A percentile compares a stretch with the other conserved stretches of the same genome.
Conservation (phyloP, 2,113 vertebrate species). For the Anoura caudifer region DNA sequence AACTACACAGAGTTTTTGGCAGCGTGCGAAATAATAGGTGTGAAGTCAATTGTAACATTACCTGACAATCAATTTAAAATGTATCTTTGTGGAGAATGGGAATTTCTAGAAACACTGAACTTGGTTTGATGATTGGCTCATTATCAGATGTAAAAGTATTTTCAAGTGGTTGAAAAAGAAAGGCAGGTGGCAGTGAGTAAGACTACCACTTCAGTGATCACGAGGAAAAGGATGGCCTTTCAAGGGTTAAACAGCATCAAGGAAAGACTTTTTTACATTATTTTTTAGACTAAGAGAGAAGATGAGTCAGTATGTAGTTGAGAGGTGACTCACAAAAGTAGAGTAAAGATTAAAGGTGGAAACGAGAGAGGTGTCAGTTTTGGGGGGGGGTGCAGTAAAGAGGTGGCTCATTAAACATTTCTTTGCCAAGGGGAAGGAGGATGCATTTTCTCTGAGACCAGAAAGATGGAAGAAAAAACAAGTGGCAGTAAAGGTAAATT, state of each 20-base stretch:
- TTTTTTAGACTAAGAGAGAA: neutral
- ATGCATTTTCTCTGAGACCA: neutral
- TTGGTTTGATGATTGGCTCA: neutral
- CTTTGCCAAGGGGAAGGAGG: neutral
- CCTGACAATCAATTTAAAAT: neutral
- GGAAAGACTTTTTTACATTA: neutral
- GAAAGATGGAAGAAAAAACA: neutral
- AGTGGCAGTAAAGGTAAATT: neutral
- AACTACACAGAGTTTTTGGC: neutral
- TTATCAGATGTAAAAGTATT: neutral
- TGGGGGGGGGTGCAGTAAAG: neutral
- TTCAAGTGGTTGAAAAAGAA: neutral
- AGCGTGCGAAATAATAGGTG: neutral
- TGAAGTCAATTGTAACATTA: neutral
- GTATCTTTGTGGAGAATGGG: neutral
- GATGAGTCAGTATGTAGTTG: neutral
- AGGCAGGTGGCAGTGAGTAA: neutral
- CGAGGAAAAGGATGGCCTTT: neutral
- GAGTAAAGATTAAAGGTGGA: neutral
- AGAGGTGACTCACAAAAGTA: neutral
- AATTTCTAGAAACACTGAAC: neutral
- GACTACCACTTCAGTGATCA: neutral
- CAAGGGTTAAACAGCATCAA: neutral
- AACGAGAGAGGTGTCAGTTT: neutral
- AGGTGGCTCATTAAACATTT: neutral